phyloP scores from a whole-genome alignment of 2,113 vertebrate species.

The Phalacrocorax pelagicus region DNA sequence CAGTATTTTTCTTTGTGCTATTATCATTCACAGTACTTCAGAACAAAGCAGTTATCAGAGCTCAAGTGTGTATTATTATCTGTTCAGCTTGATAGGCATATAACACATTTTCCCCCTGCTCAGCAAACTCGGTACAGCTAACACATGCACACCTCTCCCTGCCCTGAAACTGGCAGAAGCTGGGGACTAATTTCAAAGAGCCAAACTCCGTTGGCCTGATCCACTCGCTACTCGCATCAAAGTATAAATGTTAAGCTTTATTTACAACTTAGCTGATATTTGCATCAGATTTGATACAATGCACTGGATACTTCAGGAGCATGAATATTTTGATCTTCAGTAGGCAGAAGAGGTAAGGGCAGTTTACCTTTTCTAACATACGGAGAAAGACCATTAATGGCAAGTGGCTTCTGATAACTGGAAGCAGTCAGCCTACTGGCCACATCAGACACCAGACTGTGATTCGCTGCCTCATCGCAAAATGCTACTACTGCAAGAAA shows the following conservation, averaged over 20 bases:
- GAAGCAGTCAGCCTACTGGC: neutral
- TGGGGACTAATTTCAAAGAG: neutral
- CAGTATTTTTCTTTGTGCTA: neutral
- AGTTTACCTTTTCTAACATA: neutral
- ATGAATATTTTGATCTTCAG: neutral
- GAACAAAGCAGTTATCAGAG: neutral
- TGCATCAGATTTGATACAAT: neutral
- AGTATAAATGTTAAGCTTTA: neutral
- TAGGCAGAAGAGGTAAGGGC: neutral
- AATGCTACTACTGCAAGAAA: neutral
- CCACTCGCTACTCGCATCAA: neutral
- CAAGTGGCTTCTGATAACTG: neutral
- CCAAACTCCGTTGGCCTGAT: neutral
- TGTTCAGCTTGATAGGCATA: neutral
- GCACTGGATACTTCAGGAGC: neutral
- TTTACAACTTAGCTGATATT: neutral
- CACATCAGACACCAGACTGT: neutral
- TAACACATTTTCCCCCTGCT: neutral
- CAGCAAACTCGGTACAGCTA: neutral
- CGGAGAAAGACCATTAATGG: neutral
- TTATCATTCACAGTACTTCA: neutral
- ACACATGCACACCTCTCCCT: fast-evolving
- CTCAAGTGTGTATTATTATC: neutral
- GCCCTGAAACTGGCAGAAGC: neutral
- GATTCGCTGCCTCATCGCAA: neutral